Evolutionary conservation across 2,797 vertebrate genomes (phyloP).

Genomic region (Limosa lapponica): DNA sequence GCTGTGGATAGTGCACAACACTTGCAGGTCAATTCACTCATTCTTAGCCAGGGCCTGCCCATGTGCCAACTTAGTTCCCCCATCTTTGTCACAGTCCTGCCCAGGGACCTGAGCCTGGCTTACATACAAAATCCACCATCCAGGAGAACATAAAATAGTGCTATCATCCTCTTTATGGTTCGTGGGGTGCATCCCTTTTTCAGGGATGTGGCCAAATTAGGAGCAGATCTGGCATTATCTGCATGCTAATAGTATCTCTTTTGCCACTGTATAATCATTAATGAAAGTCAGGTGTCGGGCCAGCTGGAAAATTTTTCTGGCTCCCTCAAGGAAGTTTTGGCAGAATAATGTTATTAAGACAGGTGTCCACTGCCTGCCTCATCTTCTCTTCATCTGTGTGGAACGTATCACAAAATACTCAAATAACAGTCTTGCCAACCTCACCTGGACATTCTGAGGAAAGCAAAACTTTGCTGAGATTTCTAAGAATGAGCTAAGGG

Average conservation of each 20-base stretch:
- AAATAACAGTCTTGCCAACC: neutral
- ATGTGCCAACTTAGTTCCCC: neutral
- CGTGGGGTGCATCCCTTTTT: neutral
- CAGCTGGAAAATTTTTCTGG: conserved; percentile 5
- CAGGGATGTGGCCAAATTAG: neutral
- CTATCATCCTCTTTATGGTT: neutral
- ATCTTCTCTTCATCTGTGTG: neutral
- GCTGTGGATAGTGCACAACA: neutral
- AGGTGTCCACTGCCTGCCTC: neutral
- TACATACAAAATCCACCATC: neutral
- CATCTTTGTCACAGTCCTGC: neutral
- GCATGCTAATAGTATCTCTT: neutral
- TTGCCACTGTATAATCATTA: neutral
- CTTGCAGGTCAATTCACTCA: neutral
- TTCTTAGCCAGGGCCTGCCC: neutral
- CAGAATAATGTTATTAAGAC: neutral
- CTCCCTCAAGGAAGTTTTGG: neutral
- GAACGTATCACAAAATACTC: neutral
- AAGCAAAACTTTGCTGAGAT: neutral
- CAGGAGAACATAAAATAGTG: neutral
- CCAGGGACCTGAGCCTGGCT: neutral
- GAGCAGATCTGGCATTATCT: neutral
- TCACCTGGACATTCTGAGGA: neutral
- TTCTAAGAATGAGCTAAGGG: neutral
- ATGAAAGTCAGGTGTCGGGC: neutral